Evolutionary conservation across 2,888 invertebrate species (phyloP), one percentile per base, ranked within the genome.

Genomic region (Pristionchus arcanus): DNA sequence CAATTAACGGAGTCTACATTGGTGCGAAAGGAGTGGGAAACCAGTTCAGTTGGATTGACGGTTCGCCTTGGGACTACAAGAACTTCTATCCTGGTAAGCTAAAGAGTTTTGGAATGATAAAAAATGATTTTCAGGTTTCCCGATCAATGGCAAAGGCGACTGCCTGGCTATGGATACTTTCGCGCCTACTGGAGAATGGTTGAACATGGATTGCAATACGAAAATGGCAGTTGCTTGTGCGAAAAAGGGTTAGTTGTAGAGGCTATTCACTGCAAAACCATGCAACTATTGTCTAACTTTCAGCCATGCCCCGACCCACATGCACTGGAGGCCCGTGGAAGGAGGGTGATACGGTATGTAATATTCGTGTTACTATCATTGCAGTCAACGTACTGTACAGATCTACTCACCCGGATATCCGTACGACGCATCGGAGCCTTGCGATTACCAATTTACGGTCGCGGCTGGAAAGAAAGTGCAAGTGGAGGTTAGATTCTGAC

Each of bases 201-300:
- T 63, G 63, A 63, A 63, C n/a, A 63, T n/a, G 25, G 63, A 63
- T 63, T 63, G 63, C 63, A 63, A 63, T n/a, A n/a, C 63, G 63
- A 63, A 63, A 63, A 25, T 63, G n/a, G 63, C 63, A 9, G 63
- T 63, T 21, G 63, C 63, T 0, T 63, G 63, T n/a, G 25, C 25
- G 63, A 25, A n/a, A 4, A 63, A n/a, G 9, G 63, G 63, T n/a
- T 7, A 11, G 3, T 7, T 25, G 0, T n/a, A 25, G n/a, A 9
- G 5, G 42, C n/a, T n/a, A n/a, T n/a, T n/a, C n/a, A n/a, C n/a
- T n/a, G n/a, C n/a, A n/a, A n/a, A n/a, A n/a, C n/a, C n/a, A n/a
- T n/a, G n/a, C n/a, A n/a, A 0, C n/a, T 25, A 11, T 25, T n/a
- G 63, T 7, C 7, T 5, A 1, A n/a, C 7, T 63, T n/a, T n/a